Conservation (phyloP, 2,797 vertebrate genomes). For the Falco peregrinus region DNA sequence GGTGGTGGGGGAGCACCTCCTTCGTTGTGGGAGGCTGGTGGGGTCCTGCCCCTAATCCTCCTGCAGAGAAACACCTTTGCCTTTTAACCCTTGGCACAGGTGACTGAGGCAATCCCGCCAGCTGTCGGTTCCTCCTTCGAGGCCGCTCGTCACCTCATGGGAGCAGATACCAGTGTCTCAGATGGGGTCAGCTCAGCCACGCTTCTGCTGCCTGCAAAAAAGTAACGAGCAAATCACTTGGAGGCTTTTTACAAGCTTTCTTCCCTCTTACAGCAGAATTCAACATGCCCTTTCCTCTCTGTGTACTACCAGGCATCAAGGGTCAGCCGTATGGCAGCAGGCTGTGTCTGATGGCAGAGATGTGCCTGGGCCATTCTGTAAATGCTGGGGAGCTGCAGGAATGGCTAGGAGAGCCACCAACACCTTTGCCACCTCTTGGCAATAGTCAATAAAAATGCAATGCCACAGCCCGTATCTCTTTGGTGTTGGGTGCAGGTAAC, state of each 20-base stretch:
- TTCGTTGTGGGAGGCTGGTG: neutral
- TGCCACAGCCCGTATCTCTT: neutral
- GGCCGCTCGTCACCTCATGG: neutral
- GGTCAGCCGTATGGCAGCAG: neutral
- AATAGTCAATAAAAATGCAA: no score
- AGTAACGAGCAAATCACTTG: neutral
- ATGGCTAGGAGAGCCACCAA: neutral
- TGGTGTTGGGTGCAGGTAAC: accelerated
- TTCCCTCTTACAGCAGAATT: neutral
- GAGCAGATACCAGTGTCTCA: neutral
- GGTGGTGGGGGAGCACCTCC: accelerated
- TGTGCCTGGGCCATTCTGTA: neutral
- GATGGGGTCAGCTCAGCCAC: neutral
- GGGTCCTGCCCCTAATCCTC: neutral
- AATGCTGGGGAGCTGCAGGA: neutral
- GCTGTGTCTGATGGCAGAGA: neutral
- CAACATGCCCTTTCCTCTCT: neutral
- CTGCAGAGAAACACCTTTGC: neutral
- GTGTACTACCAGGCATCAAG: neutral
- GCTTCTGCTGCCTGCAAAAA: neutral
- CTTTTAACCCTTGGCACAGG: no score
- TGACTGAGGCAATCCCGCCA: neutral
- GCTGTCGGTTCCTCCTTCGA: neutral
- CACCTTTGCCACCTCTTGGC: neutral
- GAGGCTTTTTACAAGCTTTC: neutral